Conservation (phyloP, 2,113 vertebrate genomes). For the Notiomystis cincta region DNA sequence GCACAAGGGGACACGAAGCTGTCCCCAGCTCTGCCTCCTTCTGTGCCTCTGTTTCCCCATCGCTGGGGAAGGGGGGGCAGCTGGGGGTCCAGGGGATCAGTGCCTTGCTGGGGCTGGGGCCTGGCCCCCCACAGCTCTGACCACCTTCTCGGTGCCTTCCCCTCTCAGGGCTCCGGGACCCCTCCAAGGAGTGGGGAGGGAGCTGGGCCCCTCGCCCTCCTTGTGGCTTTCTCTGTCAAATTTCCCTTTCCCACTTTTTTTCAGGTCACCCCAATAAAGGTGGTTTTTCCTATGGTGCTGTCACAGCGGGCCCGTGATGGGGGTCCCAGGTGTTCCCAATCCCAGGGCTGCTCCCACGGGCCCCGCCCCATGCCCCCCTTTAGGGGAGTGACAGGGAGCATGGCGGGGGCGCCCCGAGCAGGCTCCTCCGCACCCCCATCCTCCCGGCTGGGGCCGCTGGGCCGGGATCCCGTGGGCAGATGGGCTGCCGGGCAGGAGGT, state of each 20-base stretch:
- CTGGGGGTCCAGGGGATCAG: neutral
- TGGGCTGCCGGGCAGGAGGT: neutral
- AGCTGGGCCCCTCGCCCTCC: neutral
- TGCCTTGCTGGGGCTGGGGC: constrained; percentile 9
- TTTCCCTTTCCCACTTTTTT: neutral
- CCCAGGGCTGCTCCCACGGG: neutral
- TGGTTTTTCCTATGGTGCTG: neutral
- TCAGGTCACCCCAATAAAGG: constrained; percentile 53
- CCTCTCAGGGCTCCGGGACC: neutral
- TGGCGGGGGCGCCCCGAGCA: neutral
- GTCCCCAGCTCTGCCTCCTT: neutral
- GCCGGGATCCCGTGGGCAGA: neutral
- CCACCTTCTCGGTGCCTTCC: neutral
- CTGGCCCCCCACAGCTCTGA: accelerated
- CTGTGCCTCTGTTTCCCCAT: neutral
- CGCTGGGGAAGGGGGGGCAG: neutral
- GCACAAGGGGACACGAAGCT: neutral
- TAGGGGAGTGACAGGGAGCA: neutral
- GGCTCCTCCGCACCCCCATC: neutral
- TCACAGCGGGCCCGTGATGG: neutral
- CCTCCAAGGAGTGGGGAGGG: neutral
- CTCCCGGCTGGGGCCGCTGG: neutral
- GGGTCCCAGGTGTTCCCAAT: neutral
- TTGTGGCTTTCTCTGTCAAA: neutral
- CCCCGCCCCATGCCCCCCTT: neutral